Base-by-base conservation (phyloP, 2,888 invertebrate species). In the Ischnus inquisitorius region DNA sequence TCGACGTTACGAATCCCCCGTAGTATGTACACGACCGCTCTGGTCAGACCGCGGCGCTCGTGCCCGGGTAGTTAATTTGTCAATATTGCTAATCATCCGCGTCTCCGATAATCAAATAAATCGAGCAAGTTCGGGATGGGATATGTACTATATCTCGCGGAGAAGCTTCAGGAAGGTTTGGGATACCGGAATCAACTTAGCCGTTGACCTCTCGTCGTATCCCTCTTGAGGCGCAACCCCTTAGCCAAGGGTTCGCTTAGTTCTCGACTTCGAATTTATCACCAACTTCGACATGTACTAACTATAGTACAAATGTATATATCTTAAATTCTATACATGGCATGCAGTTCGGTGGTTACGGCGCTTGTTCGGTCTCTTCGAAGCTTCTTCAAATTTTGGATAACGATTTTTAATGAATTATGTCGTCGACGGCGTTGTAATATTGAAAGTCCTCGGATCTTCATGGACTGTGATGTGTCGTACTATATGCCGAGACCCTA, bases 1-100 rank as follows among this genome's bases (percentile, higher is more conserved):
- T 16, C 46, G 39, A 25, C 41, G 22, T 25, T 51, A 54, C 64
- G 51, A 51, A 77, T 67, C 51, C 19, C 12, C 46, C 60, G 64
- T 71, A 79, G 48, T 43, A n/a, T n/a, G n/a, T n/a, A 25, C 39
- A 41, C 65, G 79, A 54, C 28, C 41, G 10, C n/a, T 71, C 41
- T 62, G 46, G 77, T 51, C 68, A 19, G 41, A 77, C 14, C 28
- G 25, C 28, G 1, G 14, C 25, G 46, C 76, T 60, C 41, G 10
- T 62, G 64, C 34, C 43, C 46, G 28, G 75, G 80, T 85, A 86
- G 88, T 90, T 88, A 88, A 89, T 90, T 90, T 88, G 90, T 91
- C 89, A 90, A 88, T 90, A 90, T 89, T 89, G 88, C 87, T 90
- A 89, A 90, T 90, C 90, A 90, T 89, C 88, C 89, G 86, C 85